Evolutionary conservation across 1,140 invertebrate species (phyloP).

Genomic region (Drosophila ercepeae): DNA sequence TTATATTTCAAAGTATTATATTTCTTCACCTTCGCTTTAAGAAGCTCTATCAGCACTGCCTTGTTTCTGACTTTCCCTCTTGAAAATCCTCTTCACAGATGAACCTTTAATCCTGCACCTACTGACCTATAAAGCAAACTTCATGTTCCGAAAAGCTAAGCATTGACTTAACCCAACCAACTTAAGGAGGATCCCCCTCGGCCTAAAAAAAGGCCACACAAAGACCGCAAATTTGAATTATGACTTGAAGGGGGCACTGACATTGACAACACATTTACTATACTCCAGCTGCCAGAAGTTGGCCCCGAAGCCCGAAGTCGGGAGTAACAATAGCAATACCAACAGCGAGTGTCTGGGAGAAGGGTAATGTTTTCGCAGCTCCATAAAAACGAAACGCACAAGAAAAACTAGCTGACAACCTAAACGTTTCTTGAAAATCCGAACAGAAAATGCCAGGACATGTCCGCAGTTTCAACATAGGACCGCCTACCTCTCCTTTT

Average conservation of each 20-base stretch:
- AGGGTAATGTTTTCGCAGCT: constrained; percentile 37
- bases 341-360: constrained; percentile 38
- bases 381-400: constrained; percentile 37
- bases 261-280: constrained; percentile 55
- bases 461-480: constrained; percentile 43
- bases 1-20: no score
- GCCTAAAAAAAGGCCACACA: constrained; percentile 10
- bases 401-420: constrained; percentile 75
- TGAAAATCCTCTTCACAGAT: neutral
- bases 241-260: constrained; percentile 49
- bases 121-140: neutral
- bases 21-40: neutral
- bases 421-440: constrained; percentile 78
- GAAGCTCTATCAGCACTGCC: neutral
- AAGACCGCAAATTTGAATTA: constrained; percentile 56
- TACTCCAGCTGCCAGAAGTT: constrained; percentile 34
- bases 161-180: neutral
- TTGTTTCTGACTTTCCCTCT: neutral
- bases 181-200: constrained; percentile 4
- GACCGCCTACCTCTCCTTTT: neutral
- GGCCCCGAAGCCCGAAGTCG: neutral
- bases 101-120: neutral
- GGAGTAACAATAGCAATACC: constrained; percentile 53
- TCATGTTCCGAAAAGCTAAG: constrained; percentile 12
- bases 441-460: constrained; percentile 69